Conservation (phyloP, 2,113 vertebrate genomes). For the Sarotherodon lohbergeri region DNA sequence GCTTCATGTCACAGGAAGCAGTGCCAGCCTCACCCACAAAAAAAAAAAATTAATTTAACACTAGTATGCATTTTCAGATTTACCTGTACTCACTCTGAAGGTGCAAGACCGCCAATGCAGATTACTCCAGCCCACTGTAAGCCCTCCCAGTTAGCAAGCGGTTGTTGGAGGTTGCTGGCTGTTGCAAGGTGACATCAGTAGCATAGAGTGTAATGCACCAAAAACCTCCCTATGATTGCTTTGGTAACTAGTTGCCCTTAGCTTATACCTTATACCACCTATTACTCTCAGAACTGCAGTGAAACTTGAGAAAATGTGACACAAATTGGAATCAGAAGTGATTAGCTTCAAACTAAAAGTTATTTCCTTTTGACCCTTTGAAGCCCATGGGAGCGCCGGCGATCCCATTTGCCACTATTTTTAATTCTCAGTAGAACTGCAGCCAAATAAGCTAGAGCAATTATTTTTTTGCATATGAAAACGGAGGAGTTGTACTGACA, state of each 20-base stretch:
- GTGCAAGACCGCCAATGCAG: neutral
- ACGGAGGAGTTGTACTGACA: no score
- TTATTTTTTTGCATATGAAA: no score
- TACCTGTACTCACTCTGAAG: neutral
- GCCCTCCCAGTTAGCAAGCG: neutral
- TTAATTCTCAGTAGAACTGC: no score
- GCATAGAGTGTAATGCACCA: neutral
- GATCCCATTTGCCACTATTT: no score
- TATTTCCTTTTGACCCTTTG: no score
- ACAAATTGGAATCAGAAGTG: no score
- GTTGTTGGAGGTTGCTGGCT: neutral
- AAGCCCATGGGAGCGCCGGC: no score
- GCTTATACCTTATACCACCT: neutral
- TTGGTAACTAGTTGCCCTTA: neutral
- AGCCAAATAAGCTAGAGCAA: no score
- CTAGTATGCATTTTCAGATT: neutral
- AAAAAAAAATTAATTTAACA: neutral
- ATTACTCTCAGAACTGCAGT: neutral
- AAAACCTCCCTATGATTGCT: neutral
- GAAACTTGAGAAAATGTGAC: neutral
- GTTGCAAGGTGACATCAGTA: neutral
- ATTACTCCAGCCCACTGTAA: no score
- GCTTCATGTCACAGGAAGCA: neutral
- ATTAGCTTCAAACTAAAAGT: no score
- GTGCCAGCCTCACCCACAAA: neutral